A percentile compares a stretch with the other conserved stretches of the same genome.
phyloP scores from a whole-genome alignment of 2,888 invertebrate genomes.

The Lochmaea capreae region DNA sequence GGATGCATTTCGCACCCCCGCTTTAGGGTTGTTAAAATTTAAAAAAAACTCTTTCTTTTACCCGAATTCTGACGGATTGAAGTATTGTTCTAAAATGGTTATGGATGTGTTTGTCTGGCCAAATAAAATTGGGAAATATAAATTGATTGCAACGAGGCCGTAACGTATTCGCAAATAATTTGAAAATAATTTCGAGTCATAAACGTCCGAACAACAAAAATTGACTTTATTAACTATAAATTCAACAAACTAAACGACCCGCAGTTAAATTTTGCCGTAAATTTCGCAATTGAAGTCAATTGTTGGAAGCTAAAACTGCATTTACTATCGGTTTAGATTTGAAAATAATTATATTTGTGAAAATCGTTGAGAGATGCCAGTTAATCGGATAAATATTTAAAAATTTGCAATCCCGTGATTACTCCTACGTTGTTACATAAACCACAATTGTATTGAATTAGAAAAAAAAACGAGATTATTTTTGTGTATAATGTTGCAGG shows the following conservation, averaged over 20 bases:
- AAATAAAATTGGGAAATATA: neutral
- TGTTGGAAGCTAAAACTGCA: neutral
- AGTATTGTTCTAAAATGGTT: neutral
- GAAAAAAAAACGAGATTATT: neutral
- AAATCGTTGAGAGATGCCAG: constrained; percentile 18
- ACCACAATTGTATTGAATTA: neutral
- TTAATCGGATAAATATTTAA: constrained; percentile 10
- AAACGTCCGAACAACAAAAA: neutral
- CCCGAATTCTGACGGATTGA: too few species aligned
- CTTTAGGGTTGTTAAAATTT: too few species aligned
- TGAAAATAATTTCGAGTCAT: neutral
- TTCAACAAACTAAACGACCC: neutral
- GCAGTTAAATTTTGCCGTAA: constrained; percentile 3
- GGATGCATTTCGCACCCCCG: too few species aligned
- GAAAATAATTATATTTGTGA: constrained; percentile 14
- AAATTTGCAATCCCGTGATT: constrained; percentile 16
- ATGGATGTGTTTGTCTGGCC: neutral
- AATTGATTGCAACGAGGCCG: neutral
- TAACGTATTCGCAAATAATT: constrained; percentile 1
- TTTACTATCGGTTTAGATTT: constrained; percentile 13
- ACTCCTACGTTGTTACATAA: constrained; percentile 16
- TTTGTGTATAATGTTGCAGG: too few species aligned
- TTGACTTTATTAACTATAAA: neutral
- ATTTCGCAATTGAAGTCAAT: constrained; percentile 3
- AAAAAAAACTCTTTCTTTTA: too few species aligned